Base-by-base conservation (phyloP, 2,888 invertebrate genomes). In the Agrotis puta region DNA sequence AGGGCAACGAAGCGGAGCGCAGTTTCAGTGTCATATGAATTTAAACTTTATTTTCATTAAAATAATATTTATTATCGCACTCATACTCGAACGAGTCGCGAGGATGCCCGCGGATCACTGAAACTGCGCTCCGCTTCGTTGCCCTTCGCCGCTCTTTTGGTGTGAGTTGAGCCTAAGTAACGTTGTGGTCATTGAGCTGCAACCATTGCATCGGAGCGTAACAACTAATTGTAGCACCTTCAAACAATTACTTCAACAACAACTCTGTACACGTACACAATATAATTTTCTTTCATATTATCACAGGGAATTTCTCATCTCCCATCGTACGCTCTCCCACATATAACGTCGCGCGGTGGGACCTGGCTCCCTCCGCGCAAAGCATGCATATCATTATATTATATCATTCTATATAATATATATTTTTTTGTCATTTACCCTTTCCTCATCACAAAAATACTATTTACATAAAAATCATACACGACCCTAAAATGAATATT, bases 351-450 rank as follows among this genome's bases (percentile, higher is more conserved):
- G 51, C 80, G 77, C 70, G 82, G 66, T 58, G 70, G 72, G 72
- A 79, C 84, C 86, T 73, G 84, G 84, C 85, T 58, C 81, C 83
- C 67, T 67, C 75, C 76, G 65, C 76, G 72, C 78, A 84, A 87
- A 81, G 82, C 88, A 81, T 77, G 70, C 82, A 82, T 82, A 81
- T 85, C 82, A 79, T 66, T 76, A 84, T 81, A 80, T 70, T 74
- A 84, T 79, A 81, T 79, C 73, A 82, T 84, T 78, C 82, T 82
- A 79, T 70, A 82, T 84, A 87, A 87, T 88, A 88, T 88, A 82
- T 88, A 82, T 92, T 91, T 94, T 94, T 94, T 94, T 93, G 92
- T 94, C 94, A 94, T 94, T 94, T 92, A 92, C 92, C 90, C 93
- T 93, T 93, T 93, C 91, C 89, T 88, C 91, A 89, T 88, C 92